These are phyloP conservation scores for Lucilia cuprina DNA, from an alignment of 1,140 invertebrate species.

Conservation along the genomic window DNA sequence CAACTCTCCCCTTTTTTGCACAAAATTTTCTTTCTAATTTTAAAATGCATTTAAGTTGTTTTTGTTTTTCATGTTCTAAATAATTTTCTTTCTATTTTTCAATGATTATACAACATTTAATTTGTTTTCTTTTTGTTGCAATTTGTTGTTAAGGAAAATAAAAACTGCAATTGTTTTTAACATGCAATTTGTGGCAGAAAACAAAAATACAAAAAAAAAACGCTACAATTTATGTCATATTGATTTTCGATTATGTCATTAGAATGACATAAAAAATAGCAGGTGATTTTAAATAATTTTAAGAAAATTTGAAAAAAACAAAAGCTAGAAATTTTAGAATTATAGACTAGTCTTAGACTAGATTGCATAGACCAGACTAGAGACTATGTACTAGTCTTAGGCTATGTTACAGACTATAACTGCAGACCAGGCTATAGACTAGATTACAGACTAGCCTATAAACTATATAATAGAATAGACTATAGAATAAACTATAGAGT, in stretches of 20 bases:
- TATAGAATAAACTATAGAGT: no score
- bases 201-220: not conserved
- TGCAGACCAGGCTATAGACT: no score
- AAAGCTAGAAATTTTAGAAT: not conserved
- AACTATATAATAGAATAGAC: no score
- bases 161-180: not conserved
- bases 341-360: no score
- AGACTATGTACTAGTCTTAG: no score
- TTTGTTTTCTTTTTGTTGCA: not conserved
- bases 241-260: slow-evolving; percentile 27
- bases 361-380: no score
- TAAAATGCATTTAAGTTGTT: slow-evolving; percentile 23
- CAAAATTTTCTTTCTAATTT: not conserved
- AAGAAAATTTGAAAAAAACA: not conserved
- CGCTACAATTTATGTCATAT: not conserved
- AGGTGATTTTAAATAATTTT: not conserved
- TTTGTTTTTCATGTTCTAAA: slow-evolving; percentile 26
- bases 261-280: not conserved
- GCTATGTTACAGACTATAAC: no score
- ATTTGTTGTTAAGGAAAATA: not conserved
- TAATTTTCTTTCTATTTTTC: slow-evolving; percentile 19
- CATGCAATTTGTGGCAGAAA: not conserved
- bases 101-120: slow-evolving; percentile 20
- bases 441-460: no score
- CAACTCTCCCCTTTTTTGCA: not conserved